Evolutionary conservation across 2,888 invertebrate species (phyloP), one percentile per base, ranked within the genome.

Genomic region (Dryococelus australis): DNA sequence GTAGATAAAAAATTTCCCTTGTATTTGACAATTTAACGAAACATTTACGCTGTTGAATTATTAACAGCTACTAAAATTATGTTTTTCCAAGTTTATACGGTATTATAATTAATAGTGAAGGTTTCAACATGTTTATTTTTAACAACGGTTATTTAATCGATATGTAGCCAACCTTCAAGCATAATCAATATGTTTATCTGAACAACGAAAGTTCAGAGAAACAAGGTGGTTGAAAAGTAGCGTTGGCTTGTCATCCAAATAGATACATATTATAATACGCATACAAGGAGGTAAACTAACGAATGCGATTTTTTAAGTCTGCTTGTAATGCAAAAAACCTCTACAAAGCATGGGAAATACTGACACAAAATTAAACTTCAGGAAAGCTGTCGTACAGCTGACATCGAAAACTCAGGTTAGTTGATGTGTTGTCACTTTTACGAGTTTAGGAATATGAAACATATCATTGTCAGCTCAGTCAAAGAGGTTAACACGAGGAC

Each of bases 281-380:
- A n/a, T 65, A 20, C n/a, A n/a, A 65, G 16, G 10, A 20, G 16
- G 20, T 65, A 20, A 65, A n/a, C 20, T n/a, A 24, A n/a, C n/a
- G 65, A 65, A 8, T 20, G 16, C 8, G 10, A 12, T 65, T 65
- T 65, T 12, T 24, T 65, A 12, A n/a, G 24, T 65, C 65, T 65
- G 2, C 6, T n/a, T 65, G 65, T 65, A 65, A 65, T 65, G n/a
- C 65, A 8, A 65, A 20, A n/a, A 20, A 65, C n/a, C n/a, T 3
- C 20, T 9, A n/a, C 8, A 8, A 8, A 65, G 0, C 80, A 99
- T 99, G 99, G 99, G 99, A 90, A 99, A 99, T 94, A 96, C 98
- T 88, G 99, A 99, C 93, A 99, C 99, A 88, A 99, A 99, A 94
- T 93, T 99, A 89, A 99, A 98, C 93, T 99, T 99, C 93, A 95